A percentile compares a stretch with the other conserved stretches of the same genome.
phyloP scores from a whole-genome alignment of 53 echinoderm and acorn worm genomes.

The Holothuria scabra region DNA sequence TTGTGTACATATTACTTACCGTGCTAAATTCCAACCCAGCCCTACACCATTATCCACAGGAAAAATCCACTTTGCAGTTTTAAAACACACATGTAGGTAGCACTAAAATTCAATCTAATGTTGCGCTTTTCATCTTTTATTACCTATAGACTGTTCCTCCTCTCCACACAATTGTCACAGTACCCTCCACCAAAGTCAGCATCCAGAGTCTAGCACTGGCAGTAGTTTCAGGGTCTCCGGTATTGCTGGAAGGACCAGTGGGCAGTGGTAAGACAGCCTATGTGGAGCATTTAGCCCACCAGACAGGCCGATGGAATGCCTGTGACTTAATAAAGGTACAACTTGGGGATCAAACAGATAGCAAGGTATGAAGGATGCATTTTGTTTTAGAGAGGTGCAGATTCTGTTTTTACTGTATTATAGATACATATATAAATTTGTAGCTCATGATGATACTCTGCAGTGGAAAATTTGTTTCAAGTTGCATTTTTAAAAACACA shows the following conservation, averaged over 20 bases:
- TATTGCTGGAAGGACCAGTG: slow-evolving; percentile 90
- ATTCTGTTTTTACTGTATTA: too few relatives aligned
- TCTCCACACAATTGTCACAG: slow-evolving; percentile 63
- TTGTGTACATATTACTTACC: too few relatives aligned
- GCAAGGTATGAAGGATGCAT: slow-evolving; percentile 67
- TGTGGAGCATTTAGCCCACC: slow-evolving; percentile 80
- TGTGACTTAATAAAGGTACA: slow-evolving; percentile 83
- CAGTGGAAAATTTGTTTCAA: too few relatives aligned
- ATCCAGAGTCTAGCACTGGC: slow-evolving; percentile 66
- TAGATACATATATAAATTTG: too few relatives aligned
- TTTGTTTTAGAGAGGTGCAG: background rate
- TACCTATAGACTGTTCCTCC: background rate
- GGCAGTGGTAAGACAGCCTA: slow-evolving; percentile 92
- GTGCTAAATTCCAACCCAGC: too few relatives aligned
- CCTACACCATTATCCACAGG: too few relatives aligned
- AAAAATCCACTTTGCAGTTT: too few relatives aligned
- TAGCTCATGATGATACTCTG: too few relatives aligned
- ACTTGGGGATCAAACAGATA: slow-evolving; percentile 95
- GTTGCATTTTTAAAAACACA: too few relatives aligned
- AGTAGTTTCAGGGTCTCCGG: slow-evolving; percentile 73
- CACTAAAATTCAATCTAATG: background rate
- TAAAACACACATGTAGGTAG: too few relatives aligned
- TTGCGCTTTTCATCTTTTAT: background rate
- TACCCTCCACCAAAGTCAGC: slow-evolving; percentile 27
- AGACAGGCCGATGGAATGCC: slow-evolving; percentile 61